Conservation (phyloP, 1,140 invertebrate species). For the Stenopsyche tienmushanensis region DNA sequence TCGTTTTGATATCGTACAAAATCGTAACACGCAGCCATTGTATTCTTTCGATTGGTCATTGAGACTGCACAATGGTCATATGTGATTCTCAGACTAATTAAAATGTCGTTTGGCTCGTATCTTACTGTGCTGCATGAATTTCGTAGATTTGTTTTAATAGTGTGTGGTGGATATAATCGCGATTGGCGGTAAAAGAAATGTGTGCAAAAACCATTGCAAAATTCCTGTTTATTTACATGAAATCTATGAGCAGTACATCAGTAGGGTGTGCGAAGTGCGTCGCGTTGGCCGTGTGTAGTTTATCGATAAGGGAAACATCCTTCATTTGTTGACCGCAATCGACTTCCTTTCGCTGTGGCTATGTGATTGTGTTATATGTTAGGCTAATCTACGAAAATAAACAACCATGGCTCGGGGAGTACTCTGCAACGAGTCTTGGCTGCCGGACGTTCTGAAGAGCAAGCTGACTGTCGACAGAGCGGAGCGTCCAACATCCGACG, state of each 20-base stretch:
- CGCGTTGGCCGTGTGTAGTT: neutral
- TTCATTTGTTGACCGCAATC: conserved; percentile 26
- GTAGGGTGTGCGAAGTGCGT: neutral
- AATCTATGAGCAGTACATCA: neutral
- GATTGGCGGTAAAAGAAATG: too few relatives aligned
- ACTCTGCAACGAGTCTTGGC: conserved; percentile 54
- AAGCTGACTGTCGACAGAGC: conserved; percentile 44
- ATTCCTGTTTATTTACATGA: too few relatives aligned
- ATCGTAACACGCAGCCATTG: too few relatives aligned
- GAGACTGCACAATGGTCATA: too few relatives aligned
- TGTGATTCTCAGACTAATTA: too few relatives aligned
- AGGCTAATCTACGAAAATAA: neutral
- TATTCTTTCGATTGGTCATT: too few relatives aligned
- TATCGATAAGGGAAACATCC: conserved; percentile 21
- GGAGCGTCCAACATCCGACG: conserved; percentile 46
- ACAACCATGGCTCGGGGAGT: conserved; percentile 35
- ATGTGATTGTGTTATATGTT: conserved; percentile 1
- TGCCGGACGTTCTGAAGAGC: conserved; percentile 43
- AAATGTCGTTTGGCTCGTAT: too few relatives aligned
- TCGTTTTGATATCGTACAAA: too few relatives aligned
- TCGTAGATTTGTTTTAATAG: too few relatives aligned
- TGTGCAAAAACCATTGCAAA: too few relatives aligned
- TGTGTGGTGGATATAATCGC: too few relatives aligned
- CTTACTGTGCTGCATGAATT: too few relatives aligned
- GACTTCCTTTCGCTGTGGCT: conserved; percentile 26